phyloP scores from a whole-genome alignment of 2,888 invertebrate genomes.

The Resseliella maxima region DNA sequence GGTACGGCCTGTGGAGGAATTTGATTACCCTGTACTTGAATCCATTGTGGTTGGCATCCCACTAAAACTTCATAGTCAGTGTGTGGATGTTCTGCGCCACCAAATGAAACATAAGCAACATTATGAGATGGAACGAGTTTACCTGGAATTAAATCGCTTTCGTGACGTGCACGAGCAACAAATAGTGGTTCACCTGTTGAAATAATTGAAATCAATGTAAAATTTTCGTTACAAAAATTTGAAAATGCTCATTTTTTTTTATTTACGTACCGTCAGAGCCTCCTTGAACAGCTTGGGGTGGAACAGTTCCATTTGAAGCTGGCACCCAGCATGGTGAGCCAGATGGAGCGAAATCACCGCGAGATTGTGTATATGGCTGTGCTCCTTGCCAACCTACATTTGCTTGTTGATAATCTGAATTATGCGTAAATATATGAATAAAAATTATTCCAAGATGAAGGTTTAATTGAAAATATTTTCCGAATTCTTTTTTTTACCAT shows the following conservation, averaged over 20 bases:
- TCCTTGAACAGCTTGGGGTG: conserved; percentile 77
- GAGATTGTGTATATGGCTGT: conserved; percentile 57
- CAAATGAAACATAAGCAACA: conserved; percentile 80
- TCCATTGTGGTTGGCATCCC: conserved; percentile 74
- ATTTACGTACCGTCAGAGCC: conserved; percentile 70
- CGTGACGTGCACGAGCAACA: conserved; percentile 77
- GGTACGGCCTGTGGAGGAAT: conserved; percentile 81
- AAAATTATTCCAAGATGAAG: background rate
- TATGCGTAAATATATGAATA: no score
- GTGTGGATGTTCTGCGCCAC: conserved; percentile 77
- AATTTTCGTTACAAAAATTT: no score
- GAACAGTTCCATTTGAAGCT: conserved; percentile 73
- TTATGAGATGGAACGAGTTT: conserved; percentile 79
- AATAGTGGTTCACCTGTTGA: conserved; percentile 66
- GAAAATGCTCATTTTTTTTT: background rate
- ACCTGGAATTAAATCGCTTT: conserved; percentile 82
- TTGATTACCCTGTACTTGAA: conserved; percentile 74
- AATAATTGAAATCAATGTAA: no score
- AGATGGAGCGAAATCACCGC: conserved; percentile 58
- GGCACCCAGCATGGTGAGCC: conserved; percentile 72
- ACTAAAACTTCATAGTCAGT: conserved; percentile 77
- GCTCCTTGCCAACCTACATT: conserved; percentile 58
- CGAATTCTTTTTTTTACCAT: conserved; percentile 66
- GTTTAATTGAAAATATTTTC: no score
- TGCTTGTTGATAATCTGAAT: conserved; percentile 59